Base-by-base conservation (phyloP, 2,113 vertebrate species). In the Rhodinocichla rosea region DNA sequence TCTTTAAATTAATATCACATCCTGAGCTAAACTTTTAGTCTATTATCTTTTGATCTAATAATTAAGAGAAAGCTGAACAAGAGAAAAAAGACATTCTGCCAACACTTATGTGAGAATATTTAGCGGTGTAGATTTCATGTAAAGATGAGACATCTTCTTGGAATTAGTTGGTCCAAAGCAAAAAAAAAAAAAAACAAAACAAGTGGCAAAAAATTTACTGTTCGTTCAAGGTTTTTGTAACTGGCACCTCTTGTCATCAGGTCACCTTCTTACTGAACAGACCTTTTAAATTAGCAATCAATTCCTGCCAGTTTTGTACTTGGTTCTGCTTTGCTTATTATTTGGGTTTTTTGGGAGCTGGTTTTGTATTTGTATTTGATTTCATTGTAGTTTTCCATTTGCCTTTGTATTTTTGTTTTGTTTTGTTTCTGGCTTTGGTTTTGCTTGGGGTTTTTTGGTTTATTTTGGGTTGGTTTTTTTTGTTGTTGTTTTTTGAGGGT, bases 11-110 rank as follows among this genome's bases (percentile, higher is more conserved):
- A 87, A 55, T 81, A 93, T 47, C 40, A 52, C 14, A 49, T 95
- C 90, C 75, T 76, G 39, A 63, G 33, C 68, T 79, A 82, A 94
- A 78, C 24, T 82, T 83, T 49, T 33, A 35, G 19, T 71, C 67
- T 89, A 7, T 19, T 91, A 63, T 33, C 21, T 60, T 91, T 92
- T 90, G 62, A 63, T 81, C 49, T 79, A 84, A 74, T 80, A 83
- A 83, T 74, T 44, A 74, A 83, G 53, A 73, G 47, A 56, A 82
- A 92, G 17, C 9, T 71, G 40, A 95, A 68, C 27, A 74, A 37
- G 20, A 52, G 14, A 49, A 37, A 50, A 63, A 83, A 57, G 17
- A 33, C 2, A 4, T 64, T 62, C 27, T 87, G 24, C 7, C 12
- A 68, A 14, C 21, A 45, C 3, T 77, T 57, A 27, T 0, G 1